Evolutionary conservation across 2,888 invertebrate genomes (phyloP).

Genomic region (Acholoe squamosa): DNA sequence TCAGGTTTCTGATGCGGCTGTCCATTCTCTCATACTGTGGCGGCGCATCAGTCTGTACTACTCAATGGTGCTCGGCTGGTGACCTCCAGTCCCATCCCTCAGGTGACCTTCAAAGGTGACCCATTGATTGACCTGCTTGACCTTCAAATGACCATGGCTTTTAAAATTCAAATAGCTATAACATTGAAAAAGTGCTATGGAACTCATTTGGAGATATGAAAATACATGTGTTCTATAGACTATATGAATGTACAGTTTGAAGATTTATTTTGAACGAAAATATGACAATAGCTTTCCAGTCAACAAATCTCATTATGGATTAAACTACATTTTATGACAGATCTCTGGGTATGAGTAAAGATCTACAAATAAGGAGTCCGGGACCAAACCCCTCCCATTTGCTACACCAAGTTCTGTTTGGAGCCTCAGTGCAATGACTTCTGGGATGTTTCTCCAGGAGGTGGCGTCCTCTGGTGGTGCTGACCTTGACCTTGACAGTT

Average conservation of each 20-base stretch:
- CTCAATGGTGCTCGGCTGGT: constrained; percentile 55
- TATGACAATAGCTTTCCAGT: no score
- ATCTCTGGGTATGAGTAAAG: constrained; percentile 27
- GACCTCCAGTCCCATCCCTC: constrained; percentile 53
- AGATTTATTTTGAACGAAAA: no score
- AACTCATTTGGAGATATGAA: neutral
- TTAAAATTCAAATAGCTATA: neutral
- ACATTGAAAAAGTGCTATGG: neutral
- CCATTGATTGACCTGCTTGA: constrained; percentile 49
- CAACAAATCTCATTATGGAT: neutral
- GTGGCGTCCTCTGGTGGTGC: constrained; percentile 28
- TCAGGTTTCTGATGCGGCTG: constrained; percentile 41
- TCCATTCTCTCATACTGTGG: neutral
- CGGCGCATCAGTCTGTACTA: neutral
- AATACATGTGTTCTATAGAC: no score
- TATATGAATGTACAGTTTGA: no score
- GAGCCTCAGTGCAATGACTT: neutral
- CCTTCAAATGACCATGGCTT: neutral
- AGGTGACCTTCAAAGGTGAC: constrained; percentile 45
- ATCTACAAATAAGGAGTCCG: neutral
- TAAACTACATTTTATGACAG: neutral
- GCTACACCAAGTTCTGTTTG: neutral
- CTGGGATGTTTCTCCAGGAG: neutral
- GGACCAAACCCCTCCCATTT: neutral
- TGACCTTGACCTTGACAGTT: constrained; percentile 13